Percentiles rank a stretch among this genome's conserved stretches.
Evolutionary conservation across 2,888 invertebrate genomes (phyloP).

Genomic region (Horisme vitalbata): DNA sequence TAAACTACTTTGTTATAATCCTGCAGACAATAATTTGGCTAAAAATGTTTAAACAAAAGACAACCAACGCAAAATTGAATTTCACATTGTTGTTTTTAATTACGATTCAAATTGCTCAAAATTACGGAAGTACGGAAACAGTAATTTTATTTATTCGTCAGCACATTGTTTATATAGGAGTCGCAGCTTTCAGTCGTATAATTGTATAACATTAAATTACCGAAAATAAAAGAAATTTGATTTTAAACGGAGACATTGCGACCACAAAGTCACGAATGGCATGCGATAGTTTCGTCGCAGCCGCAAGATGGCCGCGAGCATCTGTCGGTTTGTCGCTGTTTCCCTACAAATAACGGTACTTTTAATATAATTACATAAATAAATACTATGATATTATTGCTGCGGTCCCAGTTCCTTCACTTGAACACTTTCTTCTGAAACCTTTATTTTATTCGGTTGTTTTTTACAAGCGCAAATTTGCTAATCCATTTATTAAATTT

Average conservation of each 20-base stretch:
- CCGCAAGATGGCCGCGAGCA: slow-evolving; percentile 78
- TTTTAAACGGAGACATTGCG: slow-evolving; percentile 74
- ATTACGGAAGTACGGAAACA: slow-evolving; percentile 29
- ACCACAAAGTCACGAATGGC: slow-evolving; percentile 74
- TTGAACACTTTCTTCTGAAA: slow-evolving; percentile 58
- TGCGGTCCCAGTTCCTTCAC: slow-evolving; percentile 62
- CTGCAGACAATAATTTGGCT: slow-evolving; percentile 3
- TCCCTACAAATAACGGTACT: slow-evolving; percentile 67
- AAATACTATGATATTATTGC: slow-evolving; percentile 64
- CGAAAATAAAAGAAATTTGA: slow-evolving; percentile 60
- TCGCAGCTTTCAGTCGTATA: slow-evolving; percentile 56
- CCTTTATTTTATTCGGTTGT: slow-evolving; percentile 1
- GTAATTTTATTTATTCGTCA: slow-evolving; percentile 45
- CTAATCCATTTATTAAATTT: not conserved
- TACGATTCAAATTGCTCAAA: slow-evolving; percentile 25
- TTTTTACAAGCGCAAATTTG: not conserved
- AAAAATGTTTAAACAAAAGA: slow-evolving; percentile 13
- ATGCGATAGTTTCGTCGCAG: slow-evolving; percentile 57
- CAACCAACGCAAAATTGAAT: slow-evolving; percentile 6
- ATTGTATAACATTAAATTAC: slow-evolving; percentile 58
- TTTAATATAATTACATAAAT: slow-evolving; percentile 60
- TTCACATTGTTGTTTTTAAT: slow-evolving; percentile 25
- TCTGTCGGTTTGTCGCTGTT: slow-evolving; percentile 80
- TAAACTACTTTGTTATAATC: slow-evolving; percentile 17
- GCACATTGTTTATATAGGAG: slow-evolving; percentile 49